Evolutionary conservation across 2,113 vertebrate genomes (phyloP).

Genomic region (Thalassarche chlororhynchos): DNA sequence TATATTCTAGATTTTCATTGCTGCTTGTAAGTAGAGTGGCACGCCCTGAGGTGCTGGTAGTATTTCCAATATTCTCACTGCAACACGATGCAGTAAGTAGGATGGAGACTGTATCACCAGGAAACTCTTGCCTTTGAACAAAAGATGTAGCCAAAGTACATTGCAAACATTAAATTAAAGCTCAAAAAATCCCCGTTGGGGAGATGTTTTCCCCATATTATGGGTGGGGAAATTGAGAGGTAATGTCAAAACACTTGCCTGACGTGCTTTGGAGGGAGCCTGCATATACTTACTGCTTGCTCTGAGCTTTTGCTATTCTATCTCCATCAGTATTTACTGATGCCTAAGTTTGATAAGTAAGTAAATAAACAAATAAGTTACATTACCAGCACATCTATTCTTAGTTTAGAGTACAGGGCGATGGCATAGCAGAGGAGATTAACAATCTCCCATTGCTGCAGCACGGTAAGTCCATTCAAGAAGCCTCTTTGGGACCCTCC

Average conservation of each 20-base stretch:
- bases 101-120: background rate
- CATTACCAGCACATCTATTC: background rate
- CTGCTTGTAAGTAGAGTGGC: background rate
- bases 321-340: background rate
- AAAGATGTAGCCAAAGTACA: background rate
- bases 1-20: background rate
- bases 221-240: background rate
- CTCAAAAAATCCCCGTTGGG: background rate
- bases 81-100: background rate
- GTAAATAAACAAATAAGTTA: background rate
- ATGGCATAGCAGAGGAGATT: background rate
- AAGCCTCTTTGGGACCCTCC: slow-evolving; percentile 21
- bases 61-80: background rate
- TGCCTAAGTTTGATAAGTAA: background rate
- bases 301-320: background rate
- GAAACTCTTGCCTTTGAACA: background rate
- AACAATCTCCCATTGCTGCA: background rate
- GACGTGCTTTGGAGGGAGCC: background rate
- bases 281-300: background rate
- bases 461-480: background rate
- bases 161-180: background rate
- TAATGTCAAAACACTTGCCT: background rate
- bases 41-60: background rate
- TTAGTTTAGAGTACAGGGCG: background rate
- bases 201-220: background rate